phyloP scores from a whole-genome alignment of 2,113 vertebrate species.

The Vulpes lagopus region DNA sequence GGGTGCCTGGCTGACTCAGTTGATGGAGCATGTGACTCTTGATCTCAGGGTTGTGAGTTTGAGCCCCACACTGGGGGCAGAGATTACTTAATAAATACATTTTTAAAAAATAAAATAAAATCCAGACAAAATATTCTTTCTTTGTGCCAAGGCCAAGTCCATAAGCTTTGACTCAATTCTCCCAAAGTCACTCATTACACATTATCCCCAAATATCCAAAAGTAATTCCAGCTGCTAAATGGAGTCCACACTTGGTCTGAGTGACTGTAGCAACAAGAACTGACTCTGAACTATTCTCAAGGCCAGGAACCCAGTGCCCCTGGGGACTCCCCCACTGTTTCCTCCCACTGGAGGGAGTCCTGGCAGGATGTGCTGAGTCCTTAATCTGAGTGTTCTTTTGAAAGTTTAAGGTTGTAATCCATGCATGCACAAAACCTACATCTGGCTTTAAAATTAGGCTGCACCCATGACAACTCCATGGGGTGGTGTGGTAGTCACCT shows the following conservation, averaged over 20 bases:
- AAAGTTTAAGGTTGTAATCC: background rate
- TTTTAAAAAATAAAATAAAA: background rate
- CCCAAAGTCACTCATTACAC: background rate
- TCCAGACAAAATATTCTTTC: background rate
- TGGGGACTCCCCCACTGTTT: background rate
- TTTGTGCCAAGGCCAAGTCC: background rate
- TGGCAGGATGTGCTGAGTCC: fast-evolving
- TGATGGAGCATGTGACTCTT: background rate
- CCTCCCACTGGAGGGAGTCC: background rate
- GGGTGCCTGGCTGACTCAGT: background rate
- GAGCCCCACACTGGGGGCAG: background rate
- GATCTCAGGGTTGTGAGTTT: background rate
- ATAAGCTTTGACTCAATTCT: background rate
- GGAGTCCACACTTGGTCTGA: background rate
- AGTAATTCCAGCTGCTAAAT: background rate
- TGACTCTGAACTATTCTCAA: background rate
- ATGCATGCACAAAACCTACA: background rate
- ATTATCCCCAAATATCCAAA: background rate
- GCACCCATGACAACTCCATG: background rate
- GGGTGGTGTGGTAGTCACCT: background rate
- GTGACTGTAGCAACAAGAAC: background rate
- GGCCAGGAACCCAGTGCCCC: fast-evolving
- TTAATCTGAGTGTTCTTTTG: background rate
- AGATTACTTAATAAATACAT: background rate
- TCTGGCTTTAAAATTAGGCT: background rate